Conservation (phyloP, 2,113 vertebrate species). For the Neoarius graeffei region DNA sequence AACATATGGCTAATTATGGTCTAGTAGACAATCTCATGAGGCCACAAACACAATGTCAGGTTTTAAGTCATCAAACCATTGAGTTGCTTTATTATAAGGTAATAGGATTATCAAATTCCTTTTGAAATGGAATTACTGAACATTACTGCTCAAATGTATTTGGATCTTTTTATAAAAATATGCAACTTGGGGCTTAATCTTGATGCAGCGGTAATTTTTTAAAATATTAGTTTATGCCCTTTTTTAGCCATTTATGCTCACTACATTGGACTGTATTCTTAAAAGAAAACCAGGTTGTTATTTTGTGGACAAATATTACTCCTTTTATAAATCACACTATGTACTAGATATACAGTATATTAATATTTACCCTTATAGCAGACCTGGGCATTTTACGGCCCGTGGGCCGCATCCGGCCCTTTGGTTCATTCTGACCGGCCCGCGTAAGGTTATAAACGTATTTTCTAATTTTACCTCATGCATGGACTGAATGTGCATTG, state of each 20-base stretch:
- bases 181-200: no score
- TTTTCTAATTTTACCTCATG: no score
- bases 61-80: background rate
- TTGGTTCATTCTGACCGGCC: no score
- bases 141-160: background rate
- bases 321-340: no score
- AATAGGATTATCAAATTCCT: background rate
- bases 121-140: background rate
- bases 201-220: background rate
- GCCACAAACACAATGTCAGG: background rate
- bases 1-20: background rate
- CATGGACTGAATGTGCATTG: no score
- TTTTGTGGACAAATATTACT: no score
- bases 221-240: background rate
- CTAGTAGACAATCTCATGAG: background rate
- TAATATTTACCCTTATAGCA: no score
- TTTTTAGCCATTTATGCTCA: background rate
- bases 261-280: background rate
- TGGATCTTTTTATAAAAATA: background rate
- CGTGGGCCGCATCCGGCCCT: no score
- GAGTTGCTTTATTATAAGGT: background rate
- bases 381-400: no score
- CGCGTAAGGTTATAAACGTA: no score
- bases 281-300: background rate
- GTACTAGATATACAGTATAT: background rate